Evolutionary conservation across 2,888 invertebrate species (phyloP).

Genomic region (Magallana nippona): DNA sequence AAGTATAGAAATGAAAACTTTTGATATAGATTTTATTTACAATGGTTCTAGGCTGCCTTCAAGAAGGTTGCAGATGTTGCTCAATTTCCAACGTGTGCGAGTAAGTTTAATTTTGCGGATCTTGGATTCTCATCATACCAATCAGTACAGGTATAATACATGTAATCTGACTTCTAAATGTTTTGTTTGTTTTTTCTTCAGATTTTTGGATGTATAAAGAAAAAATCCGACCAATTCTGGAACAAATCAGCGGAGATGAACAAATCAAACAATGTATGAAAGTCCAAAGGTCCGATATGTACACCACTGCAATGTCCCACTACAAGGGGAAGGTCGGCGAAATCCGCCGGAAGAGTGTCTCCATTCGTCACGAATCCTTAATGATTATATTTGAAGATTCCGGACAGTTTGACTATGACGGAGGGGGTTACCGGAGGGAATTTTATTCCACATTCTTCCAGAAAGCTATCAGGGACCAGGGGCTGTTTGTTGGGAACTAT

Average conservation of each 20-base stretch:
- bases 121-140: too few relatives aligned
- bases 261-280: slow-evolving; percentile 35
- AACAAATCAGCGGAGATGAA: slow-evolving; percentile 46
- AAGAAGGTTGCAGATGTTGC: slow-evolving; percentile 43
- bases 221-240: slow-evolving; percentile 49
- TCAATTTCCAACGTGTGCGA: slow-evolving; percentile 52
- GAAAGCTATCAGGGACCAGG: slow-evolving; percentile 37
- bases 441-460: slow-evolving; percentile 55
- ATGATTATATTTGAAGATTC: slow-evolving; percentile 32
- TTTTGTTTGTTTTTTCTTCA: background rate
- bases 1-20: background rate
- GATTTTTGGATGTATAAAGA: slow-evolving; percentile 37
- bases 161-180: too few relatives aligned
- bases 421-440: slow-evolving; percentile 54
- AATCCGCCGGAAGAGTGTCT: background rate
- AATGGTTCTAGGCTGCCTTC: slow-evolving; percentile 34
- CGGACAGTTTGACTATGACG: slow-evolving; percentile 50
- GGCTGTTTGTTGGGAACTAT: slow-evolving; percentile 52
- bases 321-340: slow-evolving; percentile 16
- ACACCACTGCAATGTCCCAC: slow-evolving; percentile 35
- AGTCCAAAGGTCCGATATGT: slow-evolving; percentile 49
- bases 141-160: too few relatives aligned
- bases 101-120: slow-evolving; percentile 36
- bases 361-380: slow-evolving; percentile 17
- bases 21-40: background rate